Conservation (phyloP, 1,140 invertebrate species). For the Drosophila nannoptera region DNA sequence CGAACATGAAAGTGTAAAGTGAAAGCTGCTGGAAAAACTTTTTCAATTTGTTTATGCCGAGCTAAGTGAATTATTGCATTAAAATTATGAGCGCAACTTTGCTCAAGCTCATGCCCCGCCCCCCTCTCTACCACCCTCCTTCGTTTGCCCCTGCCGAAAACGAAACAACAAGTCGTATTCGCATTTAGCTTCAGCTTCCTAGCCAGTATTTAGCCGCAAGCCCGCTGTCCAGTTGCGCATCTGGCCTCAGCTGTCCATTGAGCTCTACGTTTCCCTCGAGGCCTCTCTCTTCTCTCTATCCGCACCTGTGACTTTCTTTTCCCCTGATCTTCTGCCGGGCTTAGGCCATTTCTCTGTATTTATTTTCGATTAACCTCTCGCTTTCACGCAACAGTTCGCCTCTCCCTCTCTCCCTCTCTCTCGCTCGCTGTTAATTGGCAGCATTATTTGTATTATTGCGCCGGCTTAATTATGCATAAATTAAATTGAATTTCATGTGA, state of each 20-base stretch:
- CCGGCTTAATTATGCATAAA: background rate
- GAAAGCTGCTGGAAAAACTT: conserved; percentile 62
- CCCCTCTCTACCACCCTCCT: conserved; percentile 19
- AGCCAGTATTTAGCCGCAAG: no score
- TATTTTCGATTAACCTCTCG: no score
- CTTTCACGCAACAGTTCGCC: no score
- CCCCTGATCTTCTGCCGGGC: no score
- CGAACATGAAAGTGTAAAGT: conserved; percentile 39
- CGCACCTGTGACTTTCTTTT: background rate
- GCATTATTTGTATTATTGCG: background rate
- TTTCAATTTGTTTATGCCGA: conserved; percentile 74
- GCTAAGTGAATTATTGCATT: conserved; percentile 72
- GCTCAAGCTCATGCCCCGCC: no score
- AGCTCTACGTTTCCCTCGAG: no score
- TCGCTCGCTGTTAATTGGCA: background rate
- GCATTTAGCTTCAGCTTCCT: no score
- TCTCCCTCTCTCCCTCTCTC: no score
- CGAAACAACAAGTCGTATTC: no score
- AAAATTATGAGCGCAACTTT: conserved; percentile 47
- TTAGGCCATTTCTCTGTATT: no score
- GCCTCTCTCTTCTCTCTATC: background rate
- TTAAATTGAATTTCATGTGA: background rate
- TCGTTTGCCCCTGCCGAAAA: background rate
- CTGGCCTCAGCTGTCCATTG: no score
- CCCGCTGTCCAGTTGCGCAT: no score